Evolutionary conservation across 2,888 invertebrate species (phyloP), one percentile per base, ranked within the genome.

Genomic region (Serripes groenlandicus): DNA sequence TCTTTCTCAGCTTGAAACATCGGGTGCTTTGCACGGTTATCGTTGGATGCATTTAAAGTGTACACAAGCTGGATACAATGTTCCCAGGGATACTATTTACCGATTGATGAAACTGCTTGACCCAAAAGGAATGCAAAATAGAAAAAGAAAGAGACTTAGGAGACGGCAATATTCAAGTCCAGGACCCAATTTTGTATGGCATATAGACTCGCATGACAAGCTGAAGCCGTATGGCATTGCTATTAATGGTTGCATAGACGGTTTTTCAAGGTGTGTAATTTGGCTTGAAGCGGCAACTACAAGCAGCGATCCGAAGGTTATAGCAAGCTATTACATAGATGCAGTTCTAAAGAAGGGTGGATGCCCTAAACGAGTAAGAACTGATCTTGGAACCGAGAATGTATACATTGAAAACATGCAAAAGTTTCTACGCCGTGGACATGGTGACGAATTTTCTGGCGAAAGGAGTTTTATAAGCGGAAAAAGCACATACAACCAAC

Each of bases 141-240:
- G 84, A 21, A 54, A 52, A 74, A 34, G 72, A 58, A 42, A 79
- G 71, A 35, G 82, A 42, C 75, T 86, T 21, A 58, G 34, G 37
- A 64, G 85, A 56, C 68, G 87, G 28, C 68, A 58, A 34, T 87
- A 86, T 54, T 26, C 26, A 34, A 26, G 42, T 15, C 49, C 52
- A 70, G 83, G 87, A 30, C 85, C 87, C 18, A 81, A 86, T 54
- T 77, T 71, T 68, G 42, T 83, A 21, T 86, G 81, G 83, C 87
- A 86, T 71, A 69, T 87, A 35, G 85, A 85, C 58, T 58, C 69
- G 11, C 76, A 82, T 60, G 84, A 86, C 58, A 85, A 86, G 60
- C 52, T 84, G 18, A 82, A 83, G 35, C 86, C 85, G 21, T 89
- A 34, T 74, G 88, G 89, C 1, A 77, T 89, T 21, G 15, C 18